Base-by-base conservation (phyloP, 1,140 invertebrate genomes). In the Pachypeltis micranthus region DNA sequence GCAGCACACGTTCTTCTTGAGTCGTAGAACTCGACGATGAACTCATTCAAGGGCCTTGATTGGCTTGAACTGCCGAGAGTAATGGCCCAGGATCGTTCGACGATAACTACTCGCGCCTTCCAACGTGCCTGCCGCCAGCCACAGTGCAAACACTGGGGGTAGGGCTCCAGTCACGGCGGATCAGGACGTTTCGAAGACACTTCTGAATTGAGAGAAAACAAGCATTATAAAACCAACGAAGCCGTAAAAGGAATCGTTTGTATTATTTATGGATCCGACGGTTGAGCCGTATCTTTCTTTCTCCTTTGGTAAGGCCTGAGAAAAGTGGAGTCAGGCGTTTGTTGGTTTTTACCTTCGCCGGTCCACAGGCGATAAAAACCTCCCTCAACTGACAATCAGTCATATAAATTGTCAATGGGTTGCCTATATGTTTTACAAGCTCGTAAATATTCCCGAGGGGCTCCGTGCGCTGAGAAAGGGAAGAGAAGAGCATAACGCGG, bases 161-260 rank as follows among this genome's bases (percentile, higher is more conserved):
- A n/a, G n/a, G n/a, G n/a, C n/a, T n/a, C n/a, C n/a, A n/a, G n/a
- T n/a, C n/a, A n/a, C n/a, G n/a, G n/a, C n/a, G n/a, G n/a, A n/a
- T n/a, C n/a, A n/a, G n/a, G n/a, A n/a, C n/a, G n/a, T n/a, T n/a
- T n/a, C n/a, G n/a, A n/a, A n/a, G n/a, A n/a, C n/a, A n/a, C n/a
- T n/a, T n/a, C n/a, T 51, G 47, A 51, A 51, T 51, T 51, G 47
- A 51, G 47, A 51, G 47, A 51, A 51, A 51, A 51, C 47, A 51
- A 21, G 7, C 47, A 51, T 51, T 51, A 51, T 51, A 51, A 51
- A 51, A 51, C 10, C 21, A 4, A 21, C 12, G 47, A 10, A 39
- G n/a, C 47, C 47, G 47, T 51, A 51, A 51, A 51, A 51, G 47
- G 47, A 51, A 51, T 51, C 47, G 47, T 51, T 51, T 51, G 47